Conservation (phyloP, 2,888 invertebrate genomes). For the Andrena praecox region DNA sequence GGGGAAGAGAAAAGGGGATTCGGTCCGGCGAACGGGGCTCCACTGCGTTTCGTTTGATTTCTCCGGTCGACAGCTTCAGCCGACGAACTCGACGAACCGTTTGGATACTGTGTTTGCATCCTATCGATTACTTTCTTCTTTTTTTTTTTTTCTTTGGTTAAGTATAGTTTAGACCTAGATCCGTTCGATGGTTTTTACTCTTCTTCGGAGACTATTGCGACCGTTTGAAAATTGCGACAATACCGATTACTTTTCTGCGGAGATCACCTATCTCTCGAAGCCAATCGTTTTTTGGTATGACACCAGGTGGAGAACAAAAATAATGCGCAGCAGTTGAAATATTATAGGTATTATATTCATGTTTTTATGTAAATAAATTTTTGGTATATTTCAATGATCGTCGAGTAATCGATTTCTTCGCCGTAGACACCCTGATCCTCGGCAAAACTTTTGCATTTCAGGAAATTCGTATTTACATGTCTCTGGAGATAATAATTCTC, state of each 20-base stretch:
- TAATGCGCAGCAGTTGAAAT: slow-evolving; percentile 80
- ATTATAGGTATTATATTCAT: slow-evolving; percentile 83
- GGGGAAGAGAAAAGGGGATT: slow-evolving; percentile 17
- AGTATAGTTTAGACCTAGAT: slow-evolving; percentile 65
- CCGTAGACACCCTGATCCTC: not conserved
- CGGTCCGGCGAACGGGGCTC: slow-evolving; percentile 51
- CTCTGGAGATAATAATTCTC: not conserved
- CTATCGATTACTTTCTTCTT: slow-evolving; percentile 59
- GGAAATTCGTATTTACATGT: not conserved
- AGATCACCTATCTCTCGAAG: slow-evolving; percentile 61
- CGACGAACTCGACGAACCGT: slow-evolving; percentile 41
- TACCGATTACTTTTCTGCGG: slow-evolving; percentile 71
- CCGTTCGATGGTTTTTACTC: slow-evolving; percentile 60
- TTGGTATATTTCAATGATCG: slow-evolving; percentile 82
- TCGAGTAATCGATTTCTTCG: not conserved
- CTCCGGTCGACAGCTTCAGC: slow-evolving; percentile 23
- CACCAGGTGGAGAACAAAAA: slow-evolving; percentile 64
- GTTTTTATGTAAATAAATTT: slow-evolving; percentile 84
- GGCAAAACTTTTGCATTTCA: not conserved
- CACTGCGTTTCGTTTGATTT: slow-evolving; percentile 56
- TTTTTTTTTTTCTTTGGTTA: slow-evolving; percentile 36
- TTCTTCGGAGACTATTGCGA: slow-evolving; percentile 62
- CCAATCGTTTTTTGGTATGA: slow-evolving; percentile 71
- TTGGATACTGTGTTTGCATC: slow-evolving; percentile 60
- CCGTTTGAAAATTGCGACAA: slow-evolving; percentile 75